Evolutionary conservation across 2,113 vertebrate species (phyloP).

Genomic region (Rhabdornis inornatus): DNA sequence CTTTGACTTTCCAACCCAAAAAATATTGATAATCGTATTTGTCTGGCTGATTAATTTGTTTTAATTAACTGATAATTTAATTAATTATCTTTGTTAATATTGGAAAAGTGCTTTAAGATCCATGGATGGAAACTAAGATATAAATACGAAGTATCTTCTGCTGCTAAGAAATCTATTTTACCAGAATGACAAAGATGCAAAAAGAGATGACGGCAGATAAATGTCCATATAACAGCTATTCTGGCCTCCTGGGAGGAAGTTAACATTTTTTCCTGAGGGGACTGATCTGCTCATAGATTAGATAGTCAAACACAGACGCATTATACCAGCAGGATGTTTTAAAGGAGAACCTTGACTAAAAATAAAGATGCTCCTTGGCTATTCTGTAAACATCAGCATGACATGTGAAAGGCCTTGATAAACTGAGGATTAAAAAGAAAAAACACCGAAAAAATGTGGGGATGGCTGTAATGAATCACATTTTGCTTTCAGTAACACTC

Average conservation of each 20-base stretch:
- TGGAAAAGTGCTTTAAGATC: not conserved
- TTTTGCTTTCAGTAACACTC: not conserved
- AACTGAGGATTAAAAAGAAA: conserved; percentile 26
- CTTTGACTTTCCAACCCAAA: not conserved
- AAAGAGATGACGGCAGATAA: conserved; percentile 10
- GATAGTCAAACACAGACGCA: conserved; percentile 36
- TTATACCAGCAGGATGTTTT: conserved; percentile 30
- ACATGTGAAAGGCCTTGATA: conserved; percentile 5
- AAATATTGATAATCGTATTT: not conserved
- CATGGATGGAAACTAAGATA: not conserved
- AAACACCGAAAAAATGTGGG: not conserved
- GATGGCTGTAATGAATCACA: not conserved
- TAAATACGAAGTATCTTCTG: not conserved
- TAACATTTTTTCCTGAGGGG: conserved; percentile 34
- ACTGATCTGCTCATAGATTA: conserved; percentile 56
- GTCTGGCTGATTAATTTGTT: not conserved
- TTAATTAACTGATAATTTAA: too few species aligned
- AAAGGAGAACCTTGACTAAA: conserved; percentile 46
- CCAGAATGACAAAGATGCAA: not conserved
- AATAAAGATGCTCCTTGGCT: not conserved
- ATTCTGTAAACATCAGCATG: not conserved
- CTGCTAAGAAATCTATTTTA: not conserved
- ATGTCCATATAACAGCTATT: not conserved
- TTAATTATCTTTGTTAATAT: not conserved
- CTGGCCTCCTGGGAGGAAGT: conserved; percentile 17